phyloP scores from a whole-genome alignment of 2,113 vertebrate genomes.

The Coryphaenoides rupestris region DNA sequence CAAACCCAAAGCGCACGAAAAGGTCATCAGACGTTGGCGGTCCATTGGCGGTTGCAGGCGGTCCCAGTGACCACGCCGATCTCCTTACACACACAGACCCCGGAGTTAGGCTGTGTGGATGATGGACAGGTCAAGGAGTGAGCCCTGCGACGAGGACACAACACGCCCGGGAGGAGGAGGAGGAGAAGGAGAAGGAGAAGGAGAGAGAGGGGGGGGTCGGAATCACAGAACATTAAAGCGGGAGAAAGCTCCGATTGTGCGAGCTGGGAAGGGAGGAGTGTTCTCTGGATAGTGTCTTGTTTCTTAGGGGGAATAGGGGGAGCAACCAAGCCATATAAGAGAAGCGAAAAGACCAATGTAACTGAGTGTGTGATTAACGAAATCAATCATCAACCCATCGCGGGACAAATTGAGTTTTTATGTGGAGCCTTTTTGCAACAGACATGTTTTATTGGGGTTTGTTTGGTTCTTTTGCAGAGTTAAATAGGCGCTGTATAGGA shows the following conservation, averaged over 20 bases:
- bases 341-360: no score
- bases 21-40: slow-evolving; percentile 37
- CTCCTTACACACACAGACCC: slow-evolving; percentile 22
- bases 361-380: no score
- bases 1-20: slow-evolving; percentile 34
- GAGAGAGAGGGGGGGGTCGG: slow-evolving; percentile 23
- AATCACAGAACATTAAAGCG: slow-evolving; percentile 42
- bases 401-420: no score
- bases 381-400: no score
- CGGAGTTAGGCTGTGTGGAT: slow-evolving; percentile 52
- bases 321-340: not conserved
- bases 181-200: slow-evolving; percentile 17
- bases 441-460: no score
- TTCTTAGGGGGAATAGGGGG: slow-evolving; percentile 38
- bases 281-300: slow-evolving; percentile 52
- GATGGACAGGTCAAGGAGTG: slow-evolving; percentile 32
- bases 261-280: slow-evolving; percentile 65
- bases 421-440: no score
- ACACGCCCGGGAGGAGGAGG: not conserved
- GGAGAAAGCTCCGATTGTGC: slow-evolving; percentile 43
- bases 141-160: no score
- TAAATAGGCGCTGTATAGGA: no score
- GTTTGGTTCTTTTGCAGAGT: no score
- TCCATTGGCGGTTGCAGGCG: slow-evolving; percentile 27
- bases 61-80: slow-evolving; percentile 46